Base-by-base conservation (phyloP, 2,888 invertebrate genomes). In the Apamea monoglypha region DNA sequence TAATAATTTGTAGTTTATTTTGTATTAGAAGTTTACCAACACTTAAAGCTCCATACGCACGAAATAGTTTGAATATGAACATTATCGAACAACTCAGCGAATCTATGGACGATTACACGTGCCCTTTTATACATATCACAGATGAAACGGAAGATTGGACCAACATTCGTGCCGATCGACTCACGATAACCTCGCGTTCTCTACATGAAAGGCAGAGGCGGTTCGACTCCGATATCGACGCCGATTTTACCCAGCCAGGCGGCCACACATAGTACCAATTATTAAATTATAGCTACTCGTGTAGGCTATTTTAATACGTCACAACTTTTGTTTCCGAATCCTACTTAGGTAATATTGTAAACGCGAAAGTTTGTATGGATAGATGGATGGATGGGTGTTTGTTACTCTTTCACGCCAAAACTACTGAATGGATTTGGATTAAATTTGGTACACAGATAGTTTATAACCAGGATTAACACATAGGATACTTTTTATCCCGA, bases 21-120 rank as follows among this genome's bases (percentile, higher is more conserved):
- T 5, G 36, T 5, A 5, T 36, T 36, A 36, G 5, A 36, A 36
- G 36, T 36, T 36, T 36, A 36, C 36, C 36, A 36, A 16, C 18
- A 18, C 14, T 16, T 29, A 25, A 32, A 29, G 3, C 16, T 50
- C n/a, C 21, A 74, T 40, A 2, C 18, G 4, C 6, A 56, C 8
- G 36, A 40, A 63, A 77, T 29, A 50, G 25, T 78, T 76, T 14
- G 7, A 36, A 76, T 21, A 72, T 69, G 25, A 18, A 47, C 32
- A 50, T 14, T 50, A 7, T 40, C 14, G 3, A 53, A 78, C 8
- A 40, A 50, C 5, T 50, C 3, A 40, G 18, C 5, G 16, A 32
- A 44, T 10, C n/a, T 18, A 36, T 18, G 21, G 3, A 47, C 47
- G 47, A 47, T 14, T 47, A 14, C 14, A 36, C 21, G 47, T 61